Evolutionary conservation across 2,888 invertebrate species (phyloP).

Genomic region (Scrobipalpa costella): DNA sequence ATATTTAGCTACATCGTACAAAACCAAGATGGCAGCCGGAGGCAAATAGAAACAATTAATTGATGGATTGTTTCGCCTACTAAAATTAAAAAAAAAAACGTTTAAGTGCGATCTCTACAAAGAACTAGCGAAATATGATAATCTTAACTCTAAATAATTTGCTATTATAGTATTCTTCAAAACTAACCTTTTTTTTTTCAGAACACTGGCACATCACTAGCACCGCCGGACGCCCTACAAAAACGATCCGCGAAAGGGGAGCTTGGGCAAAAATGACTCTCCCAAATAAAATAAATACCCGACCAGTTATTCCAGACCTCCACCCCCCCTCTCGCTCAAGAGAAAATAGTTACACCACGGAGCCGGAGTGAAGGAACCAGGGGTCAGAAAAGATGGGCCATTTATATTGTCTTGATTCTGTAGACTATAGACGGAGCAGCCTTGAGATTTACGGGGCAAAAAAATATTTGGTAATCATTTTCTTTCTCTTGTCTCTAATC

Average conservation of each 20-base stretch:
- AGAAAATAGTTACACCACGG: constrained; percentile 19
- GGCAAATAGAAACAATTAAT: too few relatives aligned
- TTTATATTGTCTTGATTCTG: constrained; percentile 43
- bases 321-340: constrained; percentile 30
- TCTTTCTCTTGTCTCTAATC: constrained; percentile 21
- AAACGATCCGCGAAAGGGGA: constrained; percentile 67
- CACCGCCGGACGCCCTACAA: constrained; percentile 63
- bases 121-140: too few relatives aligned
- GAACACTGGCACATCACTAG: constrained; percentile 52
- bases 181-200: constrained; percentile 37
- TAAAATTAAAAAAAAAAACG: too few relatives aligned
- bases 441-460: constrained; percentile 41
- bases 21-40: too few relatives aligned
- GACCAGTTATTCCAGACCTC: constrained; percentile 46
- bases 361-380: constrained; percentile 4
- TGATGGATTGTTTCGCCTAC: too few relatives aligned
- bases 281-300: constrained; percentile 69
- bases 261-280: constrained; percentile 72
- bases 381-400: constrained; percentile 36
- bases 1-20: too few relatives aligned
- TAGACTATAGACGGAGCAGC: constrained; percentile 38
- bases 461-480: constrained; percentile 35
- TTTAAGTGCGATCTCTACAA: too few relatives aligned
- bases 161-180: too few relatives aligned
- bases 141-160: too few relatives aligned